Percentiles rank a stretch among this genome's conserved stretches.
Evolutionary conservation across 2,113 vertebrate genomes (phyloP).

Genomic region (Datnioides undecimradiatus): DNA sequence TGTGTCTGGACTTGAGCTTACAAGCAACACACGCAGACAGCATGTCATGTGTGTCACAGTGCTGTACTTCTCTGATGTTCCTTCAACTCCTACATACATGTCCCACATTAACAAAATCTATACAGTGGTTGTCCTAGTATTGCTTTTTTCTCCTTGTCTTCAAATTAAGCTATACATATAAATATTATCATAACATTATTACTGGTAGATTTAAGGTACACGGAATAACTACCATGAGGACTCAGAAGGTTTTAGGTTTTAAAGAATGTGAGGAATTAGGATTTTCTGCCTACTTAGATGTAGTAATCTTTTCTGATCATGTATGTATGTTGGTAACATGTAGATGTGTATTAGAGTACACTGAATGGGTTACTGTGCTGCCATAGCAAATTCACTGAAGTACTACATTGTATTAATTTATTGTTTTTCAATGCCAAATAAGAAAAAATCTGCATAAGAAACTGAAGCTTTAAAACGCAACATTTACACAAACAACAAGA

Average conservation of each 20-base stretch:
- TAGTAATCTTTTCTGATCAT: background rate
- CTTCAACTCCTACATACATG: background rate
- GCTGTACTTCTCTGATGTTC: background rate
- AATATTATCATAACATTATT: background rate
- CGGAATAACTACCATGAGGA: background rate
- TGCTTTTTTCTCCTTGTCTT: background rate
- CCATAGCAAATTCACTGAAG: background rate
- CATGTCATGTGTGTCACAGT: constrained; percentile 38
- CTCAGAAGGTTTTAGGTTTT: background rate
- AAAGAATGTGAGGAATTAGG: constrained; percentile 8
- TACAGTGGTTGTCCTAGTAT: background rate
- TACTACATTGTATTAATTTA: no score
- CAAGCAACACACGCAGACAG: constrained; percentile 41
- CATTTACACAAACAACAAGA: background rate
- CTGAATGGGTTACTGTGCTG: background rate
- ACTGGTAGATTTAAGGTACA: background rate
- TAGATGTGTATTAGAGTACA: background rate
- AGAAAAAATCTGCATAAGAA: background rate
- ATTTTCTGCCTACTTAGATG: background rate
- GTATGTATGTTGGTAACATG: constrained; percentile 1
- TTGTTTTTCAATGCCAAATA: background rate
- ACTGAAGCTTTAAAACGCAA: background rate
- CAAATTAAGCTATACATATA: background rate
- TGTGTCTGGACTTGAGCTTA: constrained; percentile 46
- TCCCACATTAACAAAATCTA: background rate